Percentiles rank a stretch among this genome's conserved stretches.
phyloP scores from a whole-genome alignment of 1,140 invertebrate genomes.

The Cyclina sinensis region DNA sequence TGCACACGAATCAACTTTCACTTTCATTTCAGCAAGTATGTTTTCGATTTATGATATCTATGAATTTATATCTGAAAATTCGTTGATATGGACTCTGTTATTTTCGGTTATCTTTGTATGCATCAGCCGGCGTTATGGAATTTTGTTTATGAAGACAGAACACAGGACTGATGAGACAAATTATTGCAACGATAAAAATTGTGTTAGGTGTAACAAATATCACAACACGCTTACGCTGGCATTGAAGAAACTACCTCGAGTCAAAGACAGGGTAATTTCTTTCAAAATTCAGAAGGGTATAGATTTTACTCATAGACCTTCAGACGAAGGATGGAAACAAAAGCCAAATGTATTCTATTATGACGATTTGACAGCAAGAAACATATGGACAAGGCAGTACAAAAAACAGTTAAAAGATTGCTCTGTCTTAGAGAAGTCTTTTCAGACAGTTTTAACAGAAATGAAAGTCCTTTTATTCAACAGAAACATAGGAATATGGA shows the following conservation, averaged over 20 bases:
- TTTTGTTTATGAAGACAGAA: conserved; percentile 42
- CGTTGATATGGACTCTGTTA: not conserved
- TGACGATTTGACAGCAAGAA: not conserved
- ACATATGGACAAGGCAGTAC: conserved; percentile 38
- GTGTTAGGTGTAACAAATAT: conserved; percentile 77
- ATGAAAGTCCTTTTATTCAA: conserved; percentile 62
- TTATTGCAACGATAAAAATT: conserved; percentile 72
- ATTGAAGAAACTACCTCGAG: not conserved
- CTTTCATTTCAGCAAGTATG: not conserved
- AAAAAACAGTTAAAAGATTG: conserved; percentile 14
- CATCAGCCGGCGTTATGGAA: conserved; percentile 13
- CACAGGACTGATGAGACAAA: not conserved
- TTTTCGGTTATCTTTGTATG: not conserved
- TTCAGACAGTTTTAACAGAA: conserved; percentile 70
- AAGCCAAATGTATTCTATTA: conserved; percentile 59
- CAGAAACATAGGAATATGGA: conserved; percentile 64
- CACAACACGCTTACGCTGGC: conserved; percentile 66
- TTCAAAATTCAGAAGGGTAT: conserved; percentile 35
- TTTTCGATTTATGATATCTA: not conserved
- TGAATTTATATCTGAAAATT: not conserved
- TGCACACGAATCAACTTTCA: conserved; percentile 1
- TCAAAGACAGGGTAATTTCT: not conserved
- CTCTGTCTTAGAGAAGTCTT: conserved; percentile 58
- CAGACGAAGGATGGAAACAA: not conserved
- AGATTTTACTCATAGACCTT: not conserved